phyloP scores from a whole-genome alignment of 2,797 vertebrate genomes.

The Myotis planiceps region DNA sequence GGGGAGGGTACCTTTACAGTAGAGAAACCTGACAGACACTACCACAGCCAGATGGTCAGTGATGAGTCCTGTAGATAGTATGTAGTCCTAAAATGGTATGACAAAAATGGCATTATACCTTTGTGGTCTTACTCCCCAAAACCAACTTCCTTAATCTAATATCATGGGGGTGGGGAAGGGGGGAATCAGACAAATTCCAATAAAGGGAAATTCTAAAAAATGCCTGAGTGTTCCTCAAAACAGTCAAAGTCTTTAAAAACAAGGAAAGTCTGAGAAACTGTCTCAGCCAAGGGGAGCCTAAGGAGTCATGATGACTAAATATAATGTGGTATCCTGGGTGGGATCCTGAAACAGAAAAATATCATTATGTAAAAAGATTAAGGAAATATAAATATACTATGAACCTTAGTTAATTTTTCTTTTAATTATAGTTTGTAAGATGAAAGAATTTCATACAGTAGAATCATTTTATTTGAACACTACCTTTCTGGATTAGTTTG shows the following conservation, averaged over 20 bases:
- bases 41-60: background rate
- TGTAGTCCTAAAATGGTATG: background rate
- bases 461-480: background rate
- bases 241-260: background rate
- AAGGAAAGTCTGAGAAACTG: background rate
- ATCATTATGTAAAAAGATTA: background rate
- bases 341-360: background rate
- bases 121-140: background rate
- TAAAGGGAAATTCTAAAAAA: background rate
- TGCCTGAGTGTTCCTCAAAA: background rate
- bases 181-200: background rate
- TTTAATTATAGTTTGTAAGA: background rate
- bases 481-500: slow-evolving; percentile 23
- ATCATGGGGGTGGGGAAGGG: background rate
- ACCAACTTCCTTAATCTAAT: background rate
- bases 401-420: slow-evolving; percentile 64
- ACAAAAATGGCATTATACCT: background rate
- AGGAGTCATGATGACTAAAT: background rate
- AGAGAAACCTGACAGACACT: background rate
- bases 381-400: slow-evolving; percentile 40
- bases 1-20: accelerated
- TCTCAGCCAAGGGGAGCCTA: background rate
- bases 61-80: background rate
- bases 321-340: background rate
- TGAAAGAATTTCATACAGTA: background rate